Conservation (phyloP, 2,113 vertebrate genomes). For the Elaphurus davidianus region DNA sequence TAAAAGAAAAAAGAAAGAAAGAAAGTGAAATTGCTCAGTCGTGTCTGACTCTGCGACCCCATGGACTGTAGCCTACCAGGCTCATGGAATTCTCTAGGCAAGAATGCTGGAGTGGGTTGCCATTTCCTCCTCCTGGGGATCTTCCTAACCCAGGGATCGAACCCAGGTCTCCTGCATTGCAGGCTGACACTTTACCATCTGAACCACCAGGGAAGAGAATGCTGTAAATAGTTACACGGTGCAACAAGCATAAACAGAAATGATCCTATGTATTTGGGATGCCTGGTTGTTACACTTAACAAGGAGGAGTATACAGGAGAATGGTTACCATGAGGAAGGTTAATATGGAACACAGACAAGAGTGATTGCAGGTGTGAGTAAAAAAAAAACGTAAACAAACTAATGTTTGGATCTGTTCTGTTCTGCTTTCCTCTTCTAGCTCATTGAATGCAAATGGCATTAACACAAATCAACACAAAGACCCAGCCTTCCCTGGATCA, state of each 20-base stretch:
- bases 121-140: not conserved
- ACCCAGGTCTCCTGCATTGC: not conserved
- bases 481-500: not conserved
- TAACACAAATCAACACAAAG: not conserved
- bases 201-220: not conserved
- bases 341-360: not conserved
- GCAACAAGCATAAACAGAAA: not conserved
- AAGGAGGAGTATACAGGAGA: not conserved
- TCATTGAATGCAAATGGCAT: not conserved
- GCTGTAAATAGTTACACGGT: not conserved
- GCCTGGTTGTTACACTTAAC: not conserved
- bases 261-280: not conserved
- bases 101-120: not conserved
- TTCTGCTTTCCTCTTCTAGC: not conserved
- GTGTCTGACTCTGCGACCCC: fast-evolving
- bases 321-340: not conserved
- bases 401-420: not conserved
- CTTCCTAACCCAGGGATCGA: not conserved
- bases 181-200: not conserved
- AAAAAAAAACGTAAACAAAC: not conserved
- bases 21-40: not conserved
- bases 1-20: not conserved
- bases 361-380: not conserved
- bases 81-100: not conserved
- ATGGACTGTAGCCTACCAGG: not conserved